Evolutionary conservation across 2,113 vertebrate genomes (phyloP), one percentile per base, ranked within the genome.

Genomic region (Conger conger): DNA sequence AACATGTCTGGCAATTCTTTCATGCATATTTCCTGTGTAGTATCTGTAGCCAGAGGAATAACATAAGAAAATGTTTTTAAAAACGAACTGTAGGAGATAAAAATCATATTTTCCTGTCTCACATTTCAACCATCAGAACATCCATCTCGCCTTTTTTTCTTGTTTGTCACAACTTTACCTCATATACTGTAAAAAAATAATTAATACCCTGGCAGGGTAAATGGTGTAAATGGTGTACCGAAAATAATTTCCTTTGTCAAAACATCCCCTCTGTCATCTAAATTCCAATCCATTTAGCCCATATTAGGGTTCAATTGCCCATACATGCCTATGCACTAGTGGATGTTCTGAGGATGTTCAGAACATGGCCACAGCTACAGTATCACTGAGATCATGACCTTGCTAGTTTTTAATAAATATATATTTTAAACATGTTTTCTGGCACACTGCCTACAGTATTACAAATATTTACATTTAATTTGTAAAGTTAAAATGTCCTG

Each of bases 221-320:
- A 4, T 68, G 23, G 20, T 20, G 60, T n/a, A 68, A n/a, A 4
- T 68, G 23, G 20, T 20, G 27, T n/a, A n/a, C 23, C 6, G 3
- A 68, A 68, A 68, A n/a, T 68, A 23, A 68, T 8, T n/a, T n/a
- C 27, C 60, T 11, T 20, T 3, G 18, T 57, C 54, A 57, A 57
- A 57, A 57, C 15, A 16, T 3, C 11, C 54, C 80, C 36, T 53
- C 50, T 82, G 36, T 50, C 17, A 17, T 85, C 18, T 36, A 54
- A 78, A 87, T 85, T 85, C 83, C 37, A 81, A 80, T 40, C 50
- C 73, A 80, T 68, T 68, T n/a, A 20, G 23, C 60, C 60, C 60
- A n/a, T 68, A 68, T 68, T 68, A n/a, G 1, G 27, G 60, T 68
- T 8, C 60, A 68, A n/a, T n/a, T 68, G 20, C 17, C 27, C 60